Evolutionary conservation across 2,888 invertebrate species (phyloP), one percentile per base, ranked within the genome.

Genomic region (Drosophila seclusa): DNA sequence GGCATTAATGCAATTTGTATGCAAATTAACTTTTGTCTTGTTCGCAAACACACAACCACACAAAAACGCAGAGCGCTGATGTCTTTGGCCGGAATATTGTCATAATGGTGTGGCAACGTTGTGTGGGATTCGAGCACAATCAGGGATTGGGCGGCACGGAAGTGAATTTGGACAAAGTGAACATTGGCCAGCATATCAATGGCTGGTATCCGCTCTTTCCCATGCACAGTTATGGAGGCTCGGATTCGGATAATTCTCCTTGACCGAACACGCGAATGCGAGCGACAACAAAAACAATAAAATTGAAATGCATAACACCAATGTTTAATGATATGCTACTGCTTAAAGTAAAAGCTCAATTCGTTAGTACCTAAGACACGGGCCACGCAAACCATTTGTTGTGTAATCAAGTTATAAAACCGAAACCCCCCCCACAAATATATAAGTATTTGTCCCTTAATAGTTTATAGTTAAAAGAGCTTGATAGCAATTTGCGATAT

Each of bases 191-290:
- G 91, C 95, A 97, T 85, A 96, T 97, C 52, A 95, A 96, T 88
- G 97, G 97, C 78, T 98, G 98, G 98, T 98, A 98, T 94, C 97
- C 97, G 74, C 94, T 98, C 80, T 98, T 97, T 93, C 97, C 97
- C 40, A 97, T 97, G 92, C 96, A 96, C 88, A 96, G 96, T 61
- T 95, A 97, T 76, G 97, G 96, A 68, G 96, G 96, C 62, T 95
- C 95, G 31, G 96, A 93, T 69, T 92, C 93, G 52, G 93, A 93
- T 82, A 92, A 93, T 89, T 93, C 93, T 91, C 93, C 93, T 92
- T 93, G 93, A 93, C 93, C 93, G 92, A 92, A 91, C 82, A 92
- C 91, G 91, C 82, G 49, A 74, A 27, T 34, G 64, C 54, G 66
- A 34, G 31, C 70, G 64, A 71, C 69, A 70, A 62, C 62, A 57